Evolutionary conservation across 2,888 invertebrate species (phyloP), one percentile per base, ranked within the genome.

Genomic region (Cistogaster globosa): DNA sequence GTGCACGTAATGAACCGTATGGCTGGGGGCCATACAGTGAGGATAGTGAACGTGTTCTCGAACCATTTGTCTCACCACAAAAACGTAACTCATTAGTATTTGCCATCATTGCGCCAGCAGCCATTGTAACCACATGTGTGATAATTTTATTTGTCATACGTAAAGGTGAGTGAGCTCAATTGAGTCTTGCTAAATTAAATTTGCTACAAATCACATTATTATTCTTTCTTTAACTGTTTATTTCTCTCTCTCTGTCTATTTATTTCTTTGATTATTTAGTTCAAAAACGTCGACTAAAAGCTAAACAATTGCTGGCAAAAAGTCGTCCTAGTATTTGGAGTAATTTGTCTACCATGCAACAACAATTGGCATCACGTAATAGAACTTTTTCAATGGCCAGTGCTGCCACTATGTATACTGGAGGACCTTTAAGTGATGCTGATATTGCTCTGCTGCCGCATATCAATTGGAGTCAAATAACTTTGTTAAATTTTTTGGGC

Each of bases 401-500:
- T 18, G 83, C 87, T 69, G 98, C 98, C 90, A 96, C 97, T 67
- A 93, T 98, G 6, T 98, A 98, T 90, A 96, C 94, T 78, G 90
- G 92, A 2, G 93, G 93, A 53, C 94, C 94, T 51, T 94, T 96
- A n/a, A 95, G 96, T 14, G 96, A 97, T 90, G 95, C 95, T 14
- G 97, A 97, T 87, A 94, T 97, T 86, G 95, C 96, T 3, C 94
- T 96, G 67, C 92, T 98, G 76, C 98, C 98, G 0, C 97, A 97
- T 91, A 97, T 99, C 82, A 94, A 95, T 51, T 94, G 97, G 83
- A 97, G 96, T 87, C 97, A 98, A 91, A 96, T 99, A 79, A 96
- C 96, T 0, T 93, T 98, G 38, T 96, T 96, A 16, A 97, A 97
- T 90, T 97, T 98, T 91, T 94, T 99, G 72, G 99, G 99, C 0